Evolutionary conservation across 2,113 vertebrate species (phyloP).

Genomic region (Dendropsophus ebraccatus): DNA sequence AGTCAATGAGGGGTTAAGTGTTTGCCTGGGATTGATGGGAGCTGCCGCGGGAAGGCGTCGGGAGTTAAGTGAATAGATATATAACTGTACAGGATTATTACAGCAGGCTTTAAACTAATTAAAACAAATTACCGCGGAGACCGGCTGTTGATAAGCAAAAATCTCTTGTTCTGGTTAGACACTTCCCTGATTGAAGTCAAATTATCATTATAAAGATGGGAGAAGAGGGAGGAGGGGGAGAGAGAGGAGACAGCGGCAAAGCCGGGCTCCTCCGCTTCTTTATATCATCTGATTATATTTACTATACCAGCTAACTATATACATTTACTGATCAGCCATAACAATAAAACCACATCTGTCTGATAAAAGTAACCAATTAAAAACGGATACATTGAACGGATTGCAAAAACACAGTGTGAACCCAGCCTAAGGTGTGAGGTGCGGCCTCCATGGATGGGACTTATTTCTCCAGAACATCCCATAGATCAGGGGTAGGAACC

Average conservation of each 20-base stretch:
- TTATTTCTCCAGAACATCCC: too few relatives aligned
- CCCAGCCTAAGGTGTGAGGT: too few relatives aligned
- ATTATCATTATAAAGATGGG: conserved; percentile 60
- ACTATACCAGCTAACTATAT: background rate
- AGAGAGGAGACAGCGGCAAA: background rate
- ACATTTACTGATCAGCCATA: background rate
- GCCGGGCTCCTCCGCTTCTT: background rate
- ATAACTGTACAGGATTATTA: conserved; percentile 62
- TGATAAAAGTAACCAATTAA: too few relatives aligned
- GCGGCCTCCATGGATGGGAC: too few relatives aligned
- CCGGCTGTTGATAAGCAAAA: conserved; percentile 61
- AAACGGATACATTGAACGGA: too few relatives aligned
- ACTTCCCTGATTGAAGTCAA: conserved; percentile 59
- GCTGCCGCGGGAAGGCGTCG: conserved; percentile 41
- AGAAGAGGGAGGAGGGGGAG: background rate
- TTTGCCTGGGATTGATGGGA: conserved; percentile 47
- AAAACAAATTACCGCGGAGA: conserved; percentile 61
- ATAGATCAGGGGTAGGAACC: too few relatives aligned
- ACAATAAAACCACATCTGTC: too few relatives aligned
- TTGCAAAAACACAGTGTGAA: too few relatives aligned
- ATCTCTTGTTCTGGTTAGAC: conserved; percentile 60
- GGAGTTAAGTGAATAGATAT: conserved; percentile 60
- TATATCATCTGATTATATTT: background rate
- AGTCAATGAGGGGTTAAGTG: conserved; percentile 39
- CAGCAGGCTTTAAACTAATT: conserved; percentile 63